These are phyloP conservation scores for Achlya flavicornis DNA, from an alignment of 2,888 invertebrate species.

Conservation along the genomic window DNA sequence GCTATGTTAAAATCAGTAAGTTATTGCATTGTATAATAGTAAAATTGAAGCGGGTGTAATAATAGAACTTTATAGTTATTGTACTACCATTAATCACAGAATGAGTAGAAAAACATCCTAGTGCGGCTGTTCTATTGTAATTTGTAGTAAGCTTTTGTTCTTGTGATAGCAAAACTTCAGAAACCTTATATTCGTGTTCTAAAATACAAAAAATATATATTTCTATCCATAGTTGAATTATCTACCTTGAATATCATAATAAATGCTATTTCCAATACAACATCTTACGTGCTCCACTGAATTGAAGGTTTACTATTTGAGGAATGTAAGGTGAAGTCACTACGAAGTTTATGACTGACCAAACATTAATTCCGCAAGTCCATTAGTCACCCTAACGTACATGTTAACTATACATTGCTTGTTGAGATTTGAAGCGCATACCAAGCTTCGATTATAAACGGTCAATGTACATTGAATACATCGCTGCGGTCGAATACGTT, in stretches of 20 bases:
- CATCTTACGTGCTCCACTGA: not conserved
- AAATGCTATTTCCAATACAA: not conserved
- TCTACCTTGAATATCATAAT: not conserved
- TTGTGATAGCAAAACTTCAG: too few relatives aligned
- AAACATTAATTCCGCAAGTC: conserved; percentile 36
- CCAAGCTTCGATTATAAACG: conserved; percentile 15
- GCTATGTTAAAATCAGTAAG: not conserved
- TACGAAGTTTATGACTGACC: conserved; percentile 29
- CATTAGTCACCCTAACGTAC: conserved; percentile 21
- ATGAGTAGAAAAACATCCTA: too few relatives aligned
- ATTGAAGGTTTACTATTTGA: not conserved
- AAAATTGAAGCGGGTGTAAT: not conserved
- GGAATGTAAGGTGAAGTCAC: conserved; percentile 50
- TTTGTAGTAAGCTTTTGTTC: too few relatives aligned
- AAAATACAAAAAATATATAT: too few relatives aligned
- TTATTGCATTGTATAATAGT: not conserved
- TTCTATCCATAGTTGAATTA: too few relatives aligned
- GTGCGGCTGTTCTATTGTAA: too few relatives aligned
- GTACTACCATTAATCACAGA: too few relatives aligned
- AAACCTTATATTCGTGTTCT: too few relatives aligned
- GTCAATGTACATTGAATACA: conserved; percentile 26
- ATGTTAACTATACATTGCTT: not conserved
- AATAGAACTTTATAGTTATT: too few relatives aligned
- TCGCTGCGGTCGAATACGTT: not conserved
- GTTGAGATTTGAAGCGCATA: not conserved